Conservation (phyloP, 1,140 invertebrate species). For the Tribolium madens region DNA sequence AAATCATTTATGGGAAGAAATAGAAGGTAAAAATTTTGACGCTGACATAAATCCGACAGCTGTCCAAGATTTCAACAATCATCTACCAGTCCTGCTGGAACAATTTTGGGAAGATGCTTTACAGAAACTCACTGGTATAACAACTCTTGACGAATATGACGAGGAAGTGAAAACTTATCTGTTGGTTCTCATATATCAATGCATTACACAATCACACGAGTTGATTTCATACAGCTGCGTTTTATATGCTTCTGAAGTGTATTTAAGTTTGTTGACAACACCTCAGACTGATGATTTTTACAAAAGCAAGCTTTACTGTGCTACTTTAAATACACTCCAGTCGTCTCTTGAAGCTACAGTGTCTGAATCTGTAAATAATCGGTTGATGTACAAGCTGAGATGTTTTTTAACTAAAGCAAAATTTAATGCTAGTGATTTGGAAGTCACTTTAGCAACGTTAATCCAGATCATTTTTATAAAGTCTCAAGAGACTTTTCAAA, state of each 20-base stretch:
- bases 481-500: background rate
- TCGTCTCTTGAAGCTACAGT: background rate
- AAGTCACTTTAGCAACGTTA: slow-evolving; percentile 12
- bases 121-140: background rate
- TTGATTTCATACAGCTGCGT: slow-evolving; percentile 26
- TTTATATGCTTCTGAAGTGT: background rate
- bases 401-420: slow-evolving; percentile 7
- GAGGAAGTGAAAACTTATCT: slow-evolving; percentile 27
- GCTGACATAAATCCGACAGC: background rate
- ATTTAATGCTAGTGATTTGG: slow-evolving; percentile 7
- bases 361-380: background rate
- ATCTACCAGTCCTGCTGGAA: slow-evolving; percentile 27
- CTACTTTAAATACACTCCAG: background rate
- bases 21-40: background rate
- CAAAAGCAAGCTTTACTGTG: slow-evolving; percentile 2
- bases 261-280: slow-evolving; percentile 2
- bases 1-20: slow-evolving; percentile 5
- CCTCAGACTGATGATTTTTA: slow-evolving; percentile 12
- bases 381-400: background rate
- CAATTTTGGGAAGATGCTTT: slow-evolving; percentile 35
- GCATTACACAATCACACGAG: slow-evolving; percentile 17
- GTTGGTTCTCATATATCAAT: slow-evolving; percentile 25
- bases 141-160: slow-evolving; percentile 6
- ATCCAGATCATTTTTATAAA: slow-evolving; percentile 13
- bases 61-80: slow-evolving; percentile 20